Evolutionary conservation across 2,113 vertebrate species (phyloP).

Genomic region (Orientallactaga bullata): DNA sequence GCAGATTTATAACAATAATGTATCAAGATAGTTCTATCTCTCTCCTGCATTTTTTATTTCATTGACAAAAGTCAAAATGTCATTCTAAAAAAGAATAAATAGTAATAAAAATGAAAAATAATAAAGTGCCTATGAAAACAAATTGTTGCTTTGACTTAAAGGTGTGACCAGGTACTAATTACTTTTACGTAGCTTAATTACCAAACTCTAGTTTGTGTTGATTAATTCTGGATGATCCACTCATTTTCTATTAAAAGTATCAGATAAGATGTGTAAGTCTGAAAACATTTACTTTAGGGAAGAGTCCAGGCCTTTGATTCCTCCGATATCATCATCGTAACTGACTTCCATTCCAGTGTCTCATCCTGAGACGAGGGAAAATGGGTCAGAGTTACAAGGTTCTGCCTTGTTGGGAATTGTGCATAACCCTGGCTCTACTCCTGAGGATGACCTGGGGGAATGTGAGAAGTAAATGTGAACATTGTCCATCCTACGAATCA

Average conservation of each 20-base stretch:
- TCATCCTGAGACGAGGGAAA: background rate
- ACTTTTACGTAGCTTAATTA: background rate
- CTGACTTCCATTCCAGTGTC: background rate
- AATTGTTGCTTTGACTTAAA: background rate
- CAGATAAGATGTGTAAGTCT: background rate
- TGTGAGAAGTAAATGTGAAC: background rate
- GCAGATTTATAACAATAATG: background rate
- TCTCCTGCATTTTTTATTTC: background rate
- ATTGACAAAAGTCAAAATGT: background rate
- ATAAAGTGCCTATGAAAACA: background rate
- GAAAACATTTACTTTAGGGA: slow-evolving; percentile 42
- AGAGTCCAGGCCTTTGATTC: background rate
- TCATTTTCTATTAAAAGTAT: background rate
- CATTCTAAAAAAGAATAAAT: background rate
- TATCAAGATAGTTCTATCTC: background rate
- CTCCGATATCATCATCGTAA: slow-evolving; percentile 32
- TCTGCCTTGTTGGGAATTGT: background rate
- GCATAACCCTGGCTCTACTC: background rate
- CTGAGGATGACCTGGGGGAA: background rate
- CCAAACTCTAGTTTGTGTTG: background rate
- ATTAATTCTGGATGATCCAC: background rate
- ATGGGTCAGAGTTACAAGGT: background rate
- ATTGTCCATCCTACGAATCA: background rate
- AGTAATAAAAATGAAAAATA: no score
- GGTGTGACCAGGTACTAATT: background rate